Evolutionary conservation across 2,113 vertebrate species (phyloP).

Genomic region (Hippocampus mohnikei): DNA sequence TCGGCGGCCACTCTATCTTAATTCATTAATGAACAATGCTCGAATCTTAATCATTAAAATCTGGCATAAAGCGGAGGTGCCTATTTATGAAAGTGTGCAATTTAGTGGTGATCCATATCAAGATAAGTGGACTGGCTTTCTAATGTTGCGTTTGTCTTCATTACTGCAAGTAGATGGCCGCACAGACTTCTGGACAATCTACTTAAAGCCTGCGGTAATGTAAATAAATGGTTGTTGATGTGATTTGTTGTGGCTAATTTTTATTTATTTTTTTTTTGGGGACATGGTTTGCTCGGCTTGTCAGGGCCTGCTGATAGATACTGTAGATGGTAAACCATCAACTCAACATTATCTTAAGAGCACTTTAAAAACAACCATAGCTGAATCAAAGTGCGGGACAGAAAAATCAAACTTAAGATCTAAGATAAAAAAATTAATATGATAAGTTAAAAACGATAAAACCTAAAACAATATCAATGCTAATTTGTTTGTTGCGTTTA

Average conservation of each 20-base stretch:
- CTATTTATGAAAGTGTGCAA: neutral
- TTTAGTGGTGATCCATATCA: neutral
- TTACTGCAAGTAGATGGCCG: constrained; percentile 1
- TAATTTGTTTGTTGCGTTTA: too few species aligned
- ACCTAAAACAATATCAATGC: too few species aligned
- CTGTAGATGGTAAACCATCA: constrained; percentile 22
- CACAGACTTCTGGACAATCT: constrained; percentile 7
- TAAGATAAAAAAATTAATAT: too few species aligned
- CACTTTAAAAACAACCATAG: neutral
- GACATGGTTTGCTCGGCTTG: neutral
- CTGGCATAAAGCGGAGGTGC: neutral
- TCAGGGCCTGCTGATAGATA: constrained; percentile 15
- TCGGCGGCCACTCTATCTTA: neutral
- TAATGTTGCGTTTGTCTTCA: constrained; percentile 7
- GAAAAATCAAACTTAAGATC: neutral
- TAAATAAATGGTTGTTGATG: constrained; percentile 21
- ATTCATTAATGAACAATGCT: neutral
- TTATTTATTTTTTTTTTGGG: constrained; percentile 7
- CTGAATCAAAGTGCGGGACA: neutral
- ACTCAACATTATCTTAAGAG: neutral
- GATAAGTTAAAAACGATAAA: too few species aligned
- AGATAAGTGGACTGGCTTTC: neutral
- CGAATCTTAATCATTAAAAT: neutral
- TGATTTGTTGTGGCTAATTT: constrained; percentile 16
- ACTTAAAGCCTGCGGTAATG: constrained; percentile 2